Evolutionary conservation across 2,797 vertebrate species (phyloP), one percentile per base, ranked within the genome.

Genomic region (Austrolebias charrua): DNA sequence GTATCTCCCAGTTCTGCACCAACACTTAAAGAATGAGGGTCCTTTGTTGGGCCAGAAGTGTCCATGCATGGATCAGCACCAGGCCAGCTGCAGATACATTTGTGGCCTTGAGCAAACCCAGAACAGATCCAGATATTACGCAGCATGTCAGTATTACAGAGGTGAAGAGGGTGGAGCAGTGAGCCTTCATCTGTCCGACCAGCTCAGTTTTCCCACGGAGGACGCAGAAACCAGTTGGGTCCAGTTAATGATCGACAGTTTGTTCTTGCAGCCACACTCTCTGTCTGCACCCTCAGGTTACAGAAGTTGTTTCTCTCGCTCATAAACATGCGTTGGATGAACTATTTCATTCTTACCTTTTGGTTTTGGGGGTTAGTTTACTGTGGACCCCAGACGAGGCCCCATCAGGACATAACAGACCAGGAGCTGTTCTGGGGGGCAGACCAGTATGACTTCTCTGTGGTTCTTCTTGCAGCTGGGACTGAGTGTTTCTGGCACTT

Each of bases 401-500:
- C 79, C 0, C 65, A 82, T 10, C 74, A 76, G 0, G 42, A 65
- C 8, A 70, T 89, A 0, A 49, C 82, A 1, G 88, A 92, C 56
- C 92, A 95, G 83, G 81, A 91, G 2, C 81, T 92, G 44, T 94
- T 95, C 80, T 93, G 67, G 1, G 95, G 92, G 0, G 76, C 92
- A 0, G 93, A 96, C 59, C 94, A 92, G 65, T 94, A 96, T 0
- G 94, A 98, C 81, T 98, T 99, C 0, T 90, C 95, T 1, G 15
- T 98, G 1, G 63, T 96, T 24, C 33, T 98, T 33, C 75, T 69
- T 0, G 94, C 93, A 0, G 78, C 88, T 0, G 75, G 69, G 0
- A n/a, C 76, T 0, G 94, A 98, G 68, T 99, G 96, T 44, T 95
- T 96, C 91, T 98, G 96, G 95, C 96, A 99, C 75, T 96, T 96